Base-by-base conservation (phyloP, 2,888 invertebrate genomes). In the Andrena bicolor region DNA sequence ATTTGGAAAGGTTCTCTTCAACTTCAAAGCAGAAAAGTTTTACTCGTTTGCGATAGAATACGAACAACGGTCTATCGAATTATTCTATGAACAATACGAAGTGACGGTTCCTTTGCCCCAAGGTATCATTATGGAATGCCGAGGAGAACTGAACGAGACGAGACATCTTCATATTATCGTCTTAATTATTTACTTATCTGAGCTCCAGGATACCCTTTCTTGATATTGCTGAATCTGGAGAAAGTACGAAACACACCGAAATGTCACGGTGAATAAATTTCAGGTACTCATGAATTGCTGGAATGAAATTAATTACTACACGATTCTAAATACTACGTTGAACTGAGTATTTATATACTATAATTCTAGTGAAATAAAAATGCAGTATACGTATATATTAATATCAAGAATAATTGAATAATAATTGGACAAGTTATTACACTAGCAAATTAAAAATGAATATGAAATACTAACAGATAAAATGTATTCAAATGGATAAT, bases 41-140 rank as follows among this genome's bases (percentile, higher is more conserved):
- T 82, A 88, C 85, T 83, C 75, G 83, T 88, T 89, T 87, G 85
- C 71, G 76, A 72, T 65, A 48, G 60, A 63, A 76, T 82, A 66
- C 66, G 74, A 81, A 69, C 81, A 56, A 61, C 77, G 87, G 81
- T 84, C 77, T 83, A 80, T 82, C 71, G 86, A 82, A 88, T 89
- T 84, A 86, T 83, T 83, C 79, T 82, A 85, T 87, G 87, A 86
- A 88, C 86, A 84, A 80, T 76, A 82, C 79, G 65, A 76, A 84
- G 86, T 80, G 86, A 81, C 76, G 85, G 79, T 82, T 84, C 87
- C 79, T 84, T 83, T 70, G 88, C 88, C 87, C 84, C 81, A 74
- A 84, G 86, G 85, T 88, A 83, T 88, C 83, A 85, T 88, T 88
- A 85, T 68, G 64, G 77, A 79, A 85, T 79, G 74, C 32, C 77